A percentile compares a stretch with the other conserved stretches of the same genome.
Evolutionary conservation across 2,888 invertebrate species (phyloP).

Genomic region (Torymus aiolomorphi): DNA sequence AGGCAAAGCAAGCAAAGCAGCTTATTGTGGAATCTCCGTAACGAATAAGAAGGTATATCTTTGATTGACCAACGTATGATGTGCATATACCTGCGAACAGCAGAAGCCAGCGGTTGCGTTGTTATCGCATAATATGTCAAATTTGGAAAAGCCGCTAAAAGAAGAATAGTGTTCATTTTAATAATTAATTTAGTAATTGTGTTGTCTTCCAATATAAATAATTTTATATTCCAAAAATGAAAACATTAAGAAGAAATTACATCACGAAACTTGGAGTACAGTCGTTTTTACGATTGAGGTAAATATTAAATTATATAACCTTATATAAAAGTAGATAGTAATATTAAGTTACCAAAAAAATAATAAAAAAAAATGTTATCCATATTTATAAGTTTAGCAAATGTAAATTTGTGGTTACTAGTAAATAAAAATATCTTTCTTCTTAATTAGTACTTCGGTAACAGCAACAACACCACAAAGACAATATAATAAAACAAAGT

Average conservation of each 20-base stretch:
- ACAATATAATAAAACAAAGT: conserved; percentile 26
- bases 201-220: too few species aligned
- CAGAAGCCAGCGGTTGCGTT: too few species aligned
- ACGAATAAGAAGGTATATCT: too few species aligned
- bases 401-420: too few species aligned
- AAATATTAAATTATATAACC: conserved; percentile 29
- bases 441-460: conserved; percentile 27
- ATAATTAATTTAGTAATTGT: too few species aligned
- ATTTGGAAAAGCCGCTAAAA: too few species aligned
- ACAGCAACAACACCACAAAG: conserved; percentile 14
- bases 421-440: neutral
- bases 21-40: too few species aligned
- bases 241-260: conserved; percentile 22
- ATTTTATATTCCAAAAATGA: conserved; percentile 34
- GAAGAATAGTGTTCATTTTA: too few species aligned
- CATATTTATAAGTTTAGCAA: neutral
- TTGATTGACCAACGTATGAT: too few species aligned
- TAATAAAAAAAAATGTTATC: neutral
- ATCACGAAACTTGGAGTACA: conserved; percentile 36
- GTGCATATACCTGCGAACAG: too few species aligned
- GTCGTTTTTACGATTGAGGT: conserved; percentile 39
- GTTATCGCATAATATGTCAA: too few species aligned
- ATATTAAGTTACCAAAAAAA: neutral
- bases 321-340: neutral
- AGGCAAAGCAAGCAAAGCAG: too few species aligned